phyloP scores from a whole-genome alignment of 2,797 vertebrate species.

The Okamejei kenojei region DNA sequence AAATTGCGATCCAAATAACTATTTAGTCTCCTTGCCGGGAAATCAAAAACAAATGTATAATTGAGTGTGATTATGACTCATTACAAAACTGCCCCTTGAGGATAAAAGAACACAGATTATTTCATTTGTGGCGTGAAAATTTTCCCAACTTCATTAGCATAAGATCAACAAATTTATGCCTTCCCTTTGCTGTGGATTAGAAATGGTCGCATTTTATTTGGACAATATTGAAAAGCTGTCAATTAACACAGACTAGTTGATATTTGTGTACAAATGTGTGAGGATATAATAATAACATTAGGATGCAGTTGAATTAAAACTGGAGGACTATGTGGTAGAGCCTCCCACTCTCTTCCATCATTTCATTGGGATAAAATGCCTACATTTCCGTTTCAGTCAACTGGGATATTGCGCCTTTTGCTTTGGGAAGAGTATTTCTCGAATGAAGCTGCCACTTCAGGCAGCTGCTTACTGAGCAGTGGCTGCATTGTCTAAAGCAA shows the following conservation, averaged over 20 bases:
- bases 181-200: conserved; percentile 13
- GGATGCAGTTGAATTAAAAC: neutral
- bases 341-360: neutral
- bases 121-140: conserved; percentile 28
- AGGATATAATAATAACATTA: neutral
- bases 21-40: conserved; percentile 14
- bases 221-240: neutral
- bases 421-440: neutral
- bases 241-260: neutral
- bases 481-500: neutral
- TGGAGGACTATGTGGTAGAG: neutral
- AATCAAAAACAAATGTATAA: conserved; percentile 29
- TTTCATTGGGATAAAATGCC: neutral
- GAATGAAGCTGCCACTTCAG: neutral
- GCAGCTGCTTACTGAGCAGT: neutral
- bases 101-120: conserved; percentile 32
- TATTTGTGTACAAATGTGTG: neutral
- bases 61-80: conserved; percentile 33
- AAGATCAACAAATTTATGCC: conserved; percentile 3
- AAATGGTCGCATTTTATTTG: conserved; percentile 20
- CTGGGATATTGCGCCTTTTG: neutral
- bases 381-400: neutral
- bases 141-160: conserved; percentile 27
- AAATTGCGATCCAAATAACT: conserved; percentile 36
- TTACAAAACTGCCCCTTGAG: neutral